Evolutionary conservation across 2,888 invertebrate species (phyloP), one percentile per base, ranked within the genome.

Genomic region (Netelia fuscicornis): DNA sequence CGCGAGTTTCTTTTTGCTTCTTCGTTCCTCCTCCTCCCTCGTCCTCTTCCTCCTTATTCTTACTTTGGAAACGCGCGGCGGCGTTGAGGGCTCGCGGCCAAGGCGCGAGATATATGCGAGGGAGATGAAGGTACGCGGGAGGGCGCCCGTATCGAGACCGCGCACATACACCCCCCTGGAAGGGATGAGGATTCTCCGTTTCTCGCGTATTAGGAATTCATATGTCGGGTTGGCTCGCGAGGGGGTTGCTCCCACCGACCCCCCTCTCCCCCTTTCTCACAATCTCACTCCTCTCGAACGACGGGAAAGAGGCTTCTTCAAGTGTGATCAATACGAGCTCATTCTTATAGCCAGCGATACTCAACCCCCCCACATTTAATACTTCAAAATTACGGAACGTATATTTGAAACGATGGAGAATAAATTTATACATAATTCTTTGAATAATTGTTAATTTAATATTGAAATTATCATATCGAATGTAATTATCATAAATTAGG

Each of bases 311-410:
- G 87, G 88, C 87, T 89, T 89, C 91, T 71, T 90, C 90, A 90
- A 92, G 89, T 90, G 89, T 92, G 91, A 92, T 92, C 92, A 89
- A 92, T 92, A 92, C 90, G 79, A 85, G 87, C 88, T 92, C 90
- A 90, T 91, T 92, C 89, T 90, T 91, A 87, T 86, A 83, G 87
- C 87, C 91, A 91, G 91, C 89, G 92, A 92, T 92, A 90, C 92
- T 92, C 92, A 92, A 92, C 91, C 85, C 60, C 62, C 48, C 25
- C 25, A 80, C 20, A 56, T 74, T 70, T 71, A 52, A 54, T 44
- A 71, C 70, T 65, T 13, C 3, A 62, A 74, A 48, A 70, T 56
- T 8, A 75, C 20, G 30, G 5, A 68, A 75, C 58, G 8, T n/a
- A 30, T 30, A 17, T 17, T 30, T 3, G 5, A 30, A 30, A 30